A percentile compares a stretch with the other conserved stretches of the same genome.
Conservation (phyloP, 1,140 invertebrate species). For the Phthorimaea operculella region DNA sequence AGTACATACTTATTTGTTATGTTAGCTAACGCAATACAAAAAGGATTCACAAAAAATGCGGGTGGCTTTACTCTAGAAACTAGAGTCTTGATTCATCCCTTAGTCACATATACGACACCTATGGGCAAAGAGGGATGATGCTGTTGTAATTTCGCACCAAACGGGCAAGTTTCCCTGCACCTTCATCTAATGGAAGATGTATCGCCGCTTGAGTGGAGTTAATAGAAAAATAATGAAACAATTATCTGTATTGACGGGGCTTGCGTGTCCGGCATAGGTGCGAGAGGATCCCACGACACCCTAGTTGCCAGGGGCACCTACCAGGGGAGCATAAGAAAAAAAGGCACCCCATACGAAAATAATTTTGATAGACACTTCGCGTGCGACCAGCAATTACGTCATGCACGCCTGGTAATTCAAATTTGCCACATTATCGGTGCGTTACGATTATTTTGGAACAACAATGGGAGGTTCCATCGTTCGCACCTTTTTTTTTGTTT, state of each 20-base stretch:
- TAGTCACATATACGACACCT: too few species aligned
- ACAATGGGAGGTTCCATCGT: conserved; percentile 34
- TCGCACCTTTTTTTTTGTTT: conserved; percentile 46
- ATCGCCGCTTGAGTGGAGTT: conserved; percentile 52
- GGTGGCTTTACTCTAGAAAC: too few species aligned
- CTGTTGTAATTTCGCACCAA: too few species aligned
- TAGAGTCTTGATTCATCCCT: too few species aligned
- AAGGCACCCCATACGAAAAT: conserved; percentile 44
- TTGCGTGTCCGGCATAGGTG: conserved; percentile 44
- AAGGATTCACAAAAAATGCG: too few species aligned
- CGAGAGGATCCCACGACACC: conserved; percentile 24
- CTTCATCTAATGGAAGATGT: too few species aligned
- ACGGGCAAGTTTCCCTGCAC: too few species aligned
- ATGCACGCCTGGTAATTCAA: conserved; percentile 39
- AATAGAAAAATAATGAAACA: conserved; percentile 66
- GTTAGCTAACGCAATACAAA: too few species aligned
- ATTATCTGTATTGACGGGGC: conserved; percentile 52
- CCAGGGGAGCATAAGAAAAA: conserved; percentile 52
- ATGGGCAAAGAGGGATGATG: too few species aligned
- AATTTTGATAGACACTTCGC: conserved; percentile 64
- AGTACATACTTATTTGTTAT: too few species aligned
- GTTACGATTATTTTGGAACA: conserved; percentile 37
- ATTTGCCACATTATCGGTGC: conserved; percentile 59
- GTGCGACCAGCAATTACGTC: conserved; percentile 52
- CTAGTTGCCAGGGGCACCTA: conserved; percentile 15